Base-by-base conservation (phyloP, 2,888 invertebrate species). In the Julus scanicus region DNA sequence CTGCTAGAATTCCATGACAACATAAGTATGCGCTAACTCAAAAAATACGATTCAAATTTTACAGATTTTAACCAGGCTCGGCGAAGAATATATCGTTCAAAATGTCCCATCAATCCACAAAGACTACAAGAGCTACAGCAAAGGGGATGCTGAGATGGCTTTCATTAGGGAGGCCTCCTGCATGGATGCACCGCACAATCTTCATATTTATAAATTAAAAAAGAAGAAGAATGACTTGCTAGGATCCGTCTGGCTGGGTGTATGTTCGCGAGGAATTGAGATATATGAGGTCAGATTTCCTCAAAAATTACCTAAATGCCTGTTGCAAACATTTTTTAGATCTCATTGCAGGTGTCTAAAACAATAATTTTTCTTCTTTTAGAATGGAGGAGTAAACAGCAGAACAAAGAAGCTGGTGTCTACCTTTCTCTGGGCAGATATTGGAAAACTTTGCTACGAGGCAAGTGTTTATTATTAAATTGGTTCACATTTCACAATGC, bases 401-500 rank as follows among this genome's bases (percentile, higher is more conserved):
- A 91, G 92, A 44, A 40, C 86, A 17, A 88, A 86, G 84, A 63
- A 89, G 48, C 71, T 88, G 71, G 94, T 96, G 89, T 95, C 96
- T 49, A 96, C 96, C 90, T 98, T 98, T 92, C 95, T 97, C 89
- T 99, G 99, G 99, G 96, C 97, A 91, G 96, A 97, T 91, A 99
- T 99, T 90, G 97, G 97, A 90, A 98, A 98, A 93, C 93, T 99
- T 29, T 97, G 97, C 92, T 99, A 98, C 92, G 98, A 99, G 93
- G 94, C 94, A 91, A 93, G 93, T 92, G 37, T 48, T 40, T 48
- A 49, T 89, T 89, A n/a, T 89, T 88, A 39, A 39, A 20, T 87
- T 39, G 37, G 39, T 48, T 53, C 13, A 63, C 86, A 87, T 84
- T 48, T 87, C 9, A 57, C 17, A 29, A n/a, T 9, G 29, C 4